phyloP scores from a whole-genome alignment of 53 echinoderm and acorn worm genomes.

The Hippasteria phrygiana region DNA sequence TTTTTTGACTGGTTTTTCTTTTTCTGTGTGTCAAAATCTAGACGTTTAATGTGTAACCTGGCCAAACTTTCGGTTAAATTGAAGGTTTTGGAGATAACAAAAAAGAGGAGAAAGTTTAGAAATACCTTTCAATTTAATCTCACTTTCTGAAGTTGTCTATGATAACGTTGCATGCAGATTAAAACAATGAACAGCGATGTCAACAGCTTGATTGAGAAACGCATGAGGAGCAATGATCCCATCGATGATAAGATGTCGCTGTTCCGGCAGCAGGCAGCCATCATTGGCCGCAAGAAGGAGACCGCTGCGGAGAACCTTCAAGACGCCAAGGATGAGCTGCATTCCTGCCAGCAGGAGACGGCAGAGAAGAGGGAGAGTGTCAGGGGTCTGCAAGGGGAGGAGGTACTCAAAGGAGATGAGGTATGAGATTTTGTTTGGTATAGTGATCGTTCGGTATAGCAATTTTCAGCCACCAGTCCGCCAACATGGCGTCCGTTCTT shows the following conservation, averaged over 20 bases:
- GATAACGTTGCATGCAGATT: background rate
- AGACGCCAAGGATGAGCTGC: constrained; percentile 88
- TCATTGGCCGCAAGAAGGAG: constrained; percentile 98
- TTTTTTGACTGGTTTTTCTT: too few species aligned
- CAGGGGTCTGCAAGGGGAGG: constrained; percentile 85
- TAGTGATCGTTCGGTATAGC: too few species aligned
- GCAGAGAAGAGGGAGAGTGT: constrained; percentile 85
- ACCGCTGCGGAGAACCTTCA: constrained; percentile 84
- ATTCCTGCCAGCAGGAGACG: constrained; percentile 78
- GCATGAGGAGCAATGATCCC: constrained; percentile 98
- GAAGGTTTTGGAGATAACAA: too few species aligned
- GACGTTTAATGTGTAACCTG: too few species aligned
- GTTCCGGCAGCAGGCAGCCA: constrained; percentile 96
- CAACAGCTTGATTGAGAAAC: constrained; percentile 94
- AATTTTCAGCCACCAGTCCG: too few species aligned
- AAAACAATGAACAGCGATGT: constrained; percentile 78
- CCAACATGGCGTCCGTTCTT: too few species aligned
- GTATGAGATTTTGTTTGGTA: constrained; percentile 46
- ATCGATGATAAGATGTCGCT: constrained; percentile 98
- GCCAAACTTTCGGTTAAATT: too few species aligned
- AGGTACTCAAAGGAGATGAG: constrained; percentile 98
- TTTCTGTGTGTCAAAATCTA: too few species aligned
- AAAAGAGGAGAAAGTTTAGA: too few species aligned
- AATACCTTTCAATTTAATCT: too few species aligned
- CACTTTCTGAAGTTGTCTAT: too few species aligned